A percentile compares a stretch with the other conserved stretches of the same genome.
These are phyloP conservation scores for Priocnemis perturbator DNA, from an alignment of 2,888 invertebrate species.

Conservation along the genomic window DNA sequence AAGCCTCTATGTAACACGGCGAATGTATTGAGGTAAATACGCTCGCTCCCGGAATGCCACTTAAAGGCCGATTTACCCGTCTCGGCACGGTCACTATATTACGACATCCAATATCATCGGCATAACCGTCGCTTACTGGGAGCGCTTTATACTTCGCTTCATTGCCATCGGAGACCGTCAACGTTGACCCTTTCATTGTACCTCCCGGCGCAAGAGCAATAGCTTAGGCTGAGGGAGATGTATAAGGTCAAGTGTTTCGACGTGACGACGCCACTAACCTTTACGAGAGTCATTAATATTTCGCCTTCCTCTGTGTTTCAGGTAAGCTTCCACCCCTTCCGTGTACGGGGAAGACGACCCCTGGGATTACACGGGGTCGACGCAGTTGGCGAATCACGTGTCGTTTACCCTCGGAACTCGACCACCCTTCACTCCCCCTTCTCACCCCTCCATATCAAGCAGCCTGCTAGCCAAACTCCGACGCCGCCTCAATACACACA, in stretches of 20 bases:
- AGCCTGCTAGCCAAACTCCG: neutral
- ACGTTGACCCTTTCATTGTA: neutral
- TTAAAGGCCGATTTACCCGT: no score
- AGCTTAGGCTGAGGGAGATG: conserved; percentile 34
- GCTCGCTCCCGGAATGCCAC: no score
- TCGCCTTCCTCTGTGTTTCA: conserved; percentile 47
- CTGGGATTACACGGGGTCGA: conserved; percentile 19
- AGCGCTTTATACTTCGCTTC: no score
- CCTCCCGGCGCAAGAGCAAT: conserved; percentile 5
- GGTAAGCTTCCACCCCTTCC: conserved; percentile 44
- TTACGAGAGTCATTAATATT: conserved; percentile 54
- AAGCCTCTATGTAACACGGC: no score
- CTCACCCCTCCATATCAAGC: neutral
- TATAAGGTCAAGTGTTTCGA: conserved; percentile 47
- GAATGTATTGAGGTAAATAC: no score
- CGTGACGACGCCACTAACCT: conserved; percentile 41
- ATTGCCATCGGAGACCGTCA: no score
- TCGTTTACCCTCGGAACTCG: conserved; percentile 12
- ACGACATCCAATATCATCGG: no score
- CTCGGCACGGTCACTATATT: no score
- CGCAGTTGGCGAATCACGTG: conserved; percentile 26
- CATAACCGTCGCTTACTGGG: no score
- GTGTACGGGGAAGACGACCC: conserved; percentile 23
- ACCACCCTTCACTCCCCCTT: neutral
- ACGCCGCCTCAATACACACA: neutral